These are phyloP conservation scores for Mechanitis mazaeus DNA, from an alignment of 2,888 invertebrate genomes.

Conservation along the genomic window DNA sequence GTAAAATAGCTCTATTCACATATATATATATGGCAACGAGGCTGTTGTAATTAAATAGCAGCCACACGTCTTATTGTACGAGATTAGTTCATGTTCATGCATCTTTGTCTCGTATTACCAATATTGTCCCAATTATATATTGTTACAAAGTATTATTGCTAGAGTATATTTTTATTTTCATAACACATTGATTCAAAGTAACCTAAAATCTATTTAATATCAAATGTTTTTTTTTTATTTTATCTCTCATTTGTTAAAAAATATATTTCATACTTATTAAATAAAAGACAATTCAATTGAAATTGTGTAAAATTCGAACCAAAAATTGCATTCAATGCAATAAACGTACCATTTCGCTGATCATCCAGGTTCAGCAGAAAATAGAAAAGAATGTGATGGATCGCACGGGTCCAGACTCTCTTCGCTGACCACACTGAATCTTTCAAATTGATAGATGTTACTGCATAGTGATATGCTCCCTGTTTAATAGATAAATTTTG, in stretches of 20 bases:
- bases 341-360: constrained; percentile 4
- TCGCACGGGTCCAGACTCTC: constrained; percentile 13
- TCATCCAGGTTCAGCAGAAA: constrained; percentile 9
- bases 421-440: constrained; percentile 14
- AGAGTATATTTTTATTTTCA: no score
- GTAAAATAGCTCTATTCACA: no score
- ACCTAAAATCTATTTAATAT: no score
- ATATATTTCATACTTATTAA: no score
- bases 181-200: no score
- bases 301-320: background rate
- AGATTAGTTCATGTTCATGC: background rate
- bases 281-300: no score
- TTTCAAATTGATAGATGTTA: constrained; percentile 25
- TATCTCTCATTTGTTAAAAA: no score
- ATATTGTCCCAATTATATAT: no score
- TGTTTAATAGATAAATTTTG: background rate
- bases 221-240: no score
- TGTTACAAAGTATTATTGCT: no score
- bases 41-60: constrained; percentile 32
- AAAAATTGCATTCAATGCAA: background rate
- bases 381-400: constrained; percentile 23
- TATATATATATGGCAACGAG: constrained; percentile 8
- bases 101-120: no score
- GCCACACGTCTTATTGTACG: constrained; percentile 21
- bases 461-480: constrained; percentile 8